A percentile compares a stretch with the other conserved stretches of the same genome.
phyloP scores from a whole-genome alignment of 2,797 vertebrate species.

The Sylvia borin region DNA sequence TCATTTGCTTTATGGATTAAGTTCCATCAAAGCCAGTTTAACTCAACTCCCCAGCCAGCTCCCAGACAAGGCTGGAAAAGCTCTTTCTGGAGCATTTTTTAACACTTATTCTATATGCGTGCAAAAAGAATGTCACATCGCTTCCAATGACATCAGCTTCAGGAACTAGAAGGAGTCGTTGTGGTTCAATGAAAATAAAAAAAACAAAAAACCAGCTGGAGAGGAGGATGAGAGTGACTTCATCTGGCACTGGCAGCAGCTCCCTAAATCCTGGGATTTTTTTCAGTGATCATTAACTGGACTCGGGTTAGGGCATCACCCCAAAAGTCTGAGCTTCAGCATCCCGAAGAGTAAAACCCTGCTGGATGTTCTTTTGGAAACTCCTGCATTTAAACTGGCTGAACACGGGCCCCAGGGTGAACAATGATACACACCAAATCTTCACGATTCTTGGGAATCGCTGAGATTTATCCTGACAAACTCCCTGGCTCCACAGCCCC shows the following conservation, averaged over 20 bases:
- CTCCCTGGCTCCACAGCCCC: background rate
- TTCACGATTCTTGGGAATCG: background rate
- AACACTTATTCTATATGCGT: constrained; percentile 47
- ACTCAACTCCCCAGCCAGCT: constrained; percentile 44
- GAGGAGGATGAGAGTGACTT: constrained; percentile 16
- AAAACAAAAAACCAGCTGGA: constrained; percentile 6
- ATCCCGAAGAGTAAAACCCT: background rate
- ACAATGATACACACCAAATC: fast-evolving
- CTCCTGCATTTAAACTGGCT: background rate
- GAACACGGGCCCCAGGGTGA: background rate
- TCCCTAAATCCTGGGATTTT: constrained; percentile 3
- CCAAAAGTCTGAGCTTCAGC: background rate
- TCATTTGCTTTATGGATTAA: constrained; percentile 52
- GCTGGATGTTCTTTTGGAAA: background rate
- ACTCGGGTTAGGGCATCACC: background rate
- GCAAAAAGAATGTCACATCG: constrained; percentile 48
- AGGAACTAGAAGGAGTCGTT: constrained; percentile 19
- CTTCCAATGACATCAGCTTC: constrained; percentile 61
- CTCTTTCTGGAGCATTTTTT: constrained; percentile 50
- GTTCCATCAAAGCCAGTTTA: constrained; percentile 27
- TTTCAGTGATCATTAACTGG: background rate
- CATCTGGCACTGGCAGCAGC: constrained; percentile 26
- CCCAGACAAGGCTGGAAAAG: constrained; percentile 59
- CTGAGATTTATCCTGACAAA: background rate
- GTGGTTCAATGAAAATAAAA: constrained; percentile 33